Evolutionary conservation across 2,888 invertebrate genomes (phyloP), one percentile per base, ranked within the genome.

Genomic region (Papilio gigon): DNA sequence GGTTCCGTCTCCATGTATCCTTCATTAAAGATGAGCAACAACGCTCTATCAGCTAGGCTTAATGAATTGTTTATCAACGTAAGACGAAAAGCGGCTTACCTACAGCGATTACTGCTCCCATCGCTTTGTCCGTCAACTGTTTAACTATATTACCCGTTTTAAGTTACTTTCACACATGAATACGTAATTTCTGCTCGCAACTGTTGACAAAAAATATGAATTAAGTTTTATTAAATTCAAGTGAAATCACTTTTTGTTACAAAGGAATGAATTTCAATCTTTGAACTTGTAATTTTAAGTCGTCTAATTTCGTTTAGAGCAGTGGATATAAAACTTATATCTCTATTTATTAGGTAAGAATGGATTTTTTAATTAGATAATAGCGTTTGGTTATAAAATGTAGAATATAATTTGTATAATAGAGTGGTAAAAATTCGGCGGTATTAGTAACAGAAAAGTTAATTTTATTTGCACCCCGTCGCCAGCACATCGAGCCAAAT

Each of bases 401-500:
- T 14, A 2, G 27, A 53, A n/a, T 53, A 6, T 27, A 25, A 44
- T 11, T 9, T 47, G 20, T 22, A 50, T 14, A 50, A 4, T 14
- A 53, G n/a, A 30, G 1, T 30, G n/a, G n/a, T n/a, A 27, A 56
- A 56, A 30, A 9, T 30, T 53, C 3, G 9, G 9, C 30, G n/a
- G n/a, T 42, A 42, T 61, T 61, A 42, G 22, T 61, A 60, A 40
- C 22, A 60, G 60, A 60, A 60, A 60, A 60, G 22, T 60, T 60
- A 37, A 60, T 60, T 60, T 25, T 40, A 62, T 62, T 62, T 64
- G 40, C n/a, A 37, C 25, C 6, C 59, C 35, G 44, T 47, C 59
- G 65, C 61, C 40, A 27, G 53, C 5, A 65, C 56, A 53, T 58
- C 25, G 44, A 47, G 62, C 27, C 47, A 59, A 60, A 60, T 65